These are phyloP conservation scores for Protosalanx chinensis DNA, from an alignment of 2,797 vertebrate species.

Conservation along the genomic window DNA sequence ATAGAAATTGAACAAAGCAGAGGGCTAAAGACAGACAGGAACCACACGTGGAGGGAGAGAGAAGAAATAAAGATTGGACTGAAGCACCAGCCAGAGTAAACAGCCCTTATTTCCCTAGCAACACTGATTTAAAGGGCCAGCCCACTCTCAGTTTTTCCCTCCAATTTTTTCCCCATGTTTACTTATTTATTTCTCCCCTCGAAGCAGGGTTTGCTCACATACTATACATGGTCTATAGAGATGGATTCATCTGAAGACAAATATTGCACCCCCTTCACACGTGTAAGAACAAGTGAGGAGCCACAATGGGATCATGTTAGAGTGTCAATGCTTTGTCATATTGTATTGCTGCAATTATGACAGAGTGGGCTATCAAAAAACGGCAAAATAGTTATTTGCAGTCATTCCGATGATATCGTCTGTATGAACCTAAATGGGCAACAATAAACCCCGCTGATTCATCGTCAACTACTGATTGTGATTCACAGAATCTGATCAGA, in stretches of 20 bases:
- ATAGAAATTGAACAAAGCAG: not conserved
- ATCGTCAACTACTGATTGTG: no score
- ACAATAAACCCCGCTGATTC: no score
- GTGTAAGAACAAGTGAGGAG: not conserved
- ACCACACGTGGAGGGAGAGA: conserved; percentile 19
- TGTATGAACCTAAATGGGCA: no score
- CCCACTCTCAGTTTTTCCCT: conserved; percentile 2
- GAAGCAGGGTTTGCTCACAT: conserved; percentile 13
- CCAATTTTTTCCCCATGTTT: conserved; percentile 17
- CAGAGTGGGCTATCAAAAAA: not conserved
- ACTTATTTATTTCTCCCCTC: conserved; percentile 15
- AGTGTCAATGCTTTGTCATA: not conserved
- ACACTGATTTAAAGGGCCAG: conserved; percentile 73
- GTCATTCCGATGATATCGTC: not conserved
- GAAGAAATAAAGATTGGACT: conserved; percentile 24
- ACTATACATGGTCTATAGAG: not conserved
- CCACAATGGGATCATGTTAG: not conserved
- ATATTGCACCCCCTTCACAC: not conserved
- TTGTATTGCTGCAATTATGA: not conserved
- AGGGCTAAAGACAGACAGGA: conserved; percentile 4
- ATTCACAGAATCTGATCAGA: not conserved
- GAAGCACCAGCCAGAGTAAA: conserved; percentile 55
- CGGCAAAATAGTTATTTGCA: not conserved
- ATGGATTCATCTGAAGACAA: conserved; percentile 26
- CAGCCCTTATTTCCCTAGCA: conserved; percentile 74